phyloP scores from a whole-genome alignment of 2,113 vertebrate genomes.

The Amblyornis subalaris region DNA sequence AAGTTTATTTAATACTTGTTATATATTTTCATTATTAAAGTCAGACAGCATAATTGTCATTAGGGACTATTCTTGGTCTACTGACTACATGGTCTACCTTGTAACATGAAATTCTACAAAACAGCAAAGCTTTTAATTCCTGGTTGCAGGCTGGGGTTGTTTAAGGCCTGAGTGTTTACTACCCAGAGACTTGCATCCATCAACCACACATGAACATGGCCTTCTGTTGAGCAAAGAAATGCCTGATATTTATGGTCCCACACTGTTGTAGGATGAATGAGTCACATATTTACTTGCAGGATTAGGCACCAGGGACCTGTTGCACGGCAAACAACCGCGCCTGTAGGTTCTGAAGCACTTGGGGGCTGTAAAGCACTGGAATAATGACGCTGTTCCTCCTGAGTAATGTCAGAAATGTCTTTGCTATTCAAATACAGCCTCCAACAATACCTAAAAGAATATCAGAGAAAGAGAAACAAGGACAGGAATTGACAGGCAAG shows the following conservation, averaged over 20 bases:
- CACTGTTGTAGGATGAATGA: conserved; percentile 39
- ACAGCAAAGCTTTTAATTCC: not conserved
- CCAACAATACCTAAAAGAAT: not conserved
- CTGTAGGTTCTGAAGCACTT: not conserved
- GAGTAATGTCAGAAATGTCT: conserved; percentile 30
- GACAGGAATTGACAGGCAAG: not conserved
- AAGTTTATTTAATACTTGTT: not conserved
- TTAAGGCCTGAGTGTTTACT: not conserved
- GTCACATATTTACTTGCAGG: conserved; percentile 58
- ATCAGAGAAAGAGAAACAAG: not conserved
- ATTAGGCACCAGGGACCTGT: conserved; percentile 7
- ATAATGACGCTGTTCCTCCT: not conserved
- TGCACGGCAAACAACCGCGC: not conserved
- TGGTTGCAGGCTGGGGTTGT: not conserved
- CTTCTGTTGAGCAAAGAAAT: not conserved
- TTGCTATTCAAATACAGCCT: not conserved
- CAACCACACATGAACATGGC: not conserved
- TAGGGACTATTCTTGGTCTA: not conserved
- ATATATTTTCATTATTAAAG: not conserved
- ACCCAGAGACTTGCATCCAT: not conserved
- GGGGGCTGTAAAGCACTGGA: not conserved
- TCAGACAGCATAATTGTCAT: not conserved
- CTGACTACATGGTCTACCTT: not conserved
- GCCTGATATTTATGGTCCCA: conserved; percentile 43
- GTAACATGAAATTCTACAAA: not conserved